Percentiles rank a stretch among this genome's conserved stretches.
Conservation (phyloP, 1,140 invertebrate genomes). For the Cephus cinctus region DNA sequence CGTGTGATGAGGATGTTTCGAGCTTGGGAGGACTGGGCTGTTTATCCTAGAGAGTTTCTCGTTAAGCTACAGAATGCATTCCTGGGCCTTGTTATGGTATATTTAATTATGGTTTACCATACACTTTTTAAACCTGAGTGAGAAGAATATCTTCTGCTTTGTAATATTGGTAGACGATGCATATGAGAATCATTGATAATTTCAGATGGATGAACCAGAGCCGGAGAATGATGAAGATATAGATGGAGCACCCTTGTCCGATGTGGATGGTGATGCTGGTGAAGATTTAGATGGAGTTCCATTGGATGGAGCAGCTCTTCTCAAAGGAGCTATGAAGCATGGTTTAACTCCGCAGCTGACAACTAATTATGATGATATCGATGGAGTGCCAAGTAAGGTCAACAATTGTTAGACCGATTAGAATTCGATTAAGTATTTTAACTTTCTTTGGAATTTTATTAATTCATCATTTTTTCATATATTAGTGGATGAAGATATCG, state of each 20-base stretch:
- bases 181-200: too few relatives aligned
- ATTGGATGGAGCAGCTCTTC: constrained; percentile 77
- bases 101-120: neutral
- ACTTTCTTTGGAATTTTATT: constrained; percentile 7
- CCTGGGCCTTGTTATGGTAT: constrained; percentile 63
- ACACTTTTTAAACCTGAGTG: neutral
- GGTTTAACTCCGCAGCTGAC: constrained; percentile 50
- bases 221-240: constrained; percentile 60
- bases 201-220: constrained; percentile 48
- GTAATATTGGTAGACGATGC: too few relatives aligned
- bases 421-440: constrained; percentile 6
- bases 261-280: constrained; percentile 60
- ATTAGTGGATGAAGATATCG: constrained; percentile 80
- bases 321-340: constrained; percentile 68
- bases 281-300: constrained; percentile 80
- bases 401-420: constrained; percentile 8
- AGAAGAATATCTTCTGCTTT: neutral
- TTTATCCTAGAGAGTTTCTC: constrained; percentile 94
- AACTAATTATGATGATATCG: constrained; percentile 66
- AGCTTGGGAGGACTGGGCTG: constrained; percentile 97
- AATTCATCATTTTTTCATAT: constrained; percentile 6
- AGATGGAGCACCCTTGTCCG: constrained; percentile 68
- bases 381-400: constrained; percentile 70
- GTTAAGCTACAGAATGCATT: constrained; percentile 90
- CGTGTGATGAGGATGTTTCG: constrained; percentile 92